Evolutionary conservation across 2,113 vertebrate species (phyloP).

Genomic region (Paracanthobrama guichenoti): DNA sequence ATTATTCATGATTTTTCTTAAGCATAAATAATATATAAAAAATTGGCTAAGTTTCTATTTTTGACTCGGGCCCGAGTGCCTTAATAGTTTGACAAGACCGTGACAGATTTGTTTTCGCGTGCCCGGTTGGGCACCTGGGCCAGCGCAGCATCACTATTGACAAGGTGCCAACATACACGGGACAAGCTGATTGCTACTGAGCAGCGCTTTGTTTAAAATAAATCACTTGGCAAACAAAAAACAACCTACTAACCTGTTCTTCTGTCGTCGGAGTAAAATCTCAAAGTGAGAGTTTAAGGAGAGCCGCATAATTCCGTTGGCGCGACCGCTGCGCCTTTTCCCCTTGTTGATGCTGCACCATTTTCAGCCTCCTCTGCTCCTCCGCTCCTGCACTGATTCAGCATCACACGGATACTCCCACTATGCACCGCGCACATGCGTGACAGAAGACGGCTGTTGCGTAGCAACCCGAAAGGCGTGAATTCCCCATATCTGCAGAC

Average conservation of each 20-base stretch:
- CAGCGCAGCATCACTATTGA: constrained; percentile 53
- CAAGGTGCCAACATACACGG: constrained; percentile 54
- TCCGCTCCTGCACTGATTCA: constrained; percentile 62
- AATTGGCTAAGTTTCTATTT: constrained; percentile 21
- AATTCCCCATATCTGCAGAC: constrained; percentile 10
- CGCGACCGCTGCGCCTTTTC: constrained; percentile 53
- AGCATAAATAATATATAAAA: constrained; percentile 32
- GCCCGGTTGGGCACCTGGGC: constrained; percentile 10
- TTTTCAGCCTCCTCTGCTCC: constrained; percentile 56
- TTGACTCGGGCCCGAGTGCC: neutral
- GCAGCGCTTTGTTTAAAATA: neutral
- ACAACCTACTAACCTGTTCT: constrained; percentile 55
- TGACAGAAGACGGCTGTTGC: constrained; percentile 56
- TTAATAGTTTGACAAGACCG: neutral
- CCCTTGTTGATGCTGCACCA: constrained; percentile 56
- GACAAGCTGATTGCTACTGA: constrained; percentile 24
- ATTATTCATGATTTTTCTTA: constrained; percentile 54
- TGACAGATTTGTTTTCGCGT: neutral
- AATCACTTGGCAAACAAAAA: neutral
- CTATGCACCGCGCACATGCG: constrained; percentile 57
- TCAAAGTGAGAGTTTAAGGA: constrained; percentile 40
- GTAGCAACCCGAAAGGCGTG: constrained; percentile 55
- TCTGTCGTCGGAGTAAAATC: constrained; percentile 52
- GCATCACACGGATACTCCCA: constrained; percentile 63
- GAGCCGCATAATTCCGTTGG: constrained; percentile 54